Evolutionary conservation across 2,797 vertebrate species (phyloP).

Genomic region (Xiphophorus birchmanni): DNA sequence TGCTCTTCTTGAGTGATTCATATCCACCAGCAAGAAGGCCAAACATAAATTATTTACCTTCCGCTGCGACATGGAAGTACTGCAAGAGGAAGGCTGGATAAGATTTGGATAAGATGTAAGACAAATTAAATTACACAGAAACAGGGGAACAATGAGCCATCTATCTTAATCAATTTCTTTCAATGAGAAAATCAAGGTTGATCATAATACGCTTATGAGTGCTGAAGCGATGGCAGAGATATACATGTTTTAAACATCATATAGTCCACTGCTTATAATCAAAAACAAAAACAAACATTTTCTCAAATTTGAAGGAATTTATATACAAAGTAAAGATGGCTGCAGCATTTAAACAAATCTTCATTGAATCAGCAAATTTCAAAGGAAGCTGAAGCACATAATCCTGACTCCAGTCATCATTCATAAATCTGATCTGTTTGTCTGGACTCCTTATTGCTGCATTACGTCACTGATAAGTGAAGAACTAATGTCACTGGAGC

Average conservation of each 20-base stretch:
- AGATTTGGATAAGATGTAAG: constrained; percentile 13
- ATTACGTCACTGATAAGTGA: constrained; percentile 44
- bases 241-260: not conserved
- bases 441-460: constrained; percentile 32
- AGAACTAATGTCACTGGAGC: constrained; percentile 48
- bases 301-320: not conserved
- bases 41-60: constrained; percentile 78
- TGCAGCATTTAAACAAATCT: not conserved
- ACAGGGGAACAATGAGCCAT: constrained; percentile 1
- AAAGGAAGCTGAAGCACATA: constrained; percentile 13
- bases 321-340: not conserved
- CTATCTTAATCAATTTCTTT: not conserved
- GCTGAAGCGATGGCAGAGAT: not conserved
- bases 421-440: constrained; percentile 51
- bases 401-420: constrained; percentile 55
- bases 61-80: constrained; percentile 64
- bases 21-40: constrained; percentile 66
- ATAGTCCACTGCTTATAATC: not conserved
- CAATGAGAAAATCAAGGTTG: not conserved
- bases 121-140: constrained; percentile 38
- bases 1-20: constrained; percentile 74
- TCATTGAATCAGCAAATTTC: constrained; percentile 4
- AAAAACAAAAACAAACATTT: not conserved
- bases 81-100: constrained; percentile 27
- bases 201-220: not conserved